These are phyloP conservation scores for Arion vulgaris DNA, from an alignment of 1,140 invertebrate genomes.

Conservation along the genomic window DNA sequence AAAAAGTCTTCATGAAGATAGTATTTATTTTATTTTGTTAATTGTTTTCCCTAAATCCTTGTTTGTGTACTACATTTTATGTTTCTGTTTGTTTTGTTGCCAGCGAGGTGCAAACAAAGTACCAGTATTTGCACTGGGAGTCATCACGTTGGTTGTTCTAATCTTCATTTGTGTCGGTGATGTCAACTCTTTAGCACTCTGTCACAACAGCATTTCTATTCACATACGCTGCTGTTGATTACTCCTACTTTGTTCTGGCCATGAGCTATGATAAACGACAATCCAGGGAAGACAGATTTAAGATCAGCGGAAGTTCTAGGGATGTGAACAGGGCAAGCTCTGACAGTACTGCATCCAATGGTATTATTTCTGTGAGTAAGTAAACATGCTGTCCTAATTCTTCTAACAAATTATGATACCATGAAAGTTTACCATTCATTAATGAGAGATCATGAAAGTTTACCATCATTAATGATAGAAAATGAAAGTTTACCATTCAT, in stretches of 20 bases:
- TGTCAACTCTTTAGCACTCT: conserved; percentile 91
- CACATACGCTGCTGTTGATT: conserved; percentile 96
- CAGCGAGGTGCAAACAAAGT: conserved; percentile 96
- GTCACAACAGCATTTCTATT: conserved; percentile 98
- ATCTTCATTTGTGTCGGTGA: conserved; percentile 93
- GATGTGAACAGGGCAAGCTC: conserved; percentile 8
- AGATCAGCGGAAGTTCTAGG: conserved; percentile 27
- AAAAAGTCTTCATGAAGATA: no score
- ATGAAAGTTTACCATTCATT: no score
- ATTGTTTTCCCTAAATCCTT: no score
- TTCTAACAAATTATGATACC: no score
- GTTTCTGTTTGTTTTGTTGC: conserved; percentile 72
- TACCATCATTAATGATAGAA: no score
- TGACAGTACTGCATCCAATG: conserved; percentile 39
- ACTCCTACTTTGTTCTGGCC: conserved; percentile 95
- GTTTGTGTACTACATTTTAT: no score
- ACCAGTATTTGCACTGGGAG: conserved; percentile 89
- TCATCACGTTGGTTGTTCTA: conserved; percentile 89
- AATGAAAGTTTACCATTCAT: no score
- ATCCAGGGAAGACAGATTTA: conserved; percentile 74
- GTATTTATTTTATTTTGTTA: no score
- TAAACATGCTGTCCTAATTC: not conserved
- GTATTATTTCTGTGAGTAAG: conserved; percentile 13
- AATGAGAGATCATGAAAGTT: no score
- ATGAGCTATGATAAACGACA: conserved; percentile 95